Conservation (phyloP, 2,113 vertebrate genomes). For the Lagopus muta region DNA sequence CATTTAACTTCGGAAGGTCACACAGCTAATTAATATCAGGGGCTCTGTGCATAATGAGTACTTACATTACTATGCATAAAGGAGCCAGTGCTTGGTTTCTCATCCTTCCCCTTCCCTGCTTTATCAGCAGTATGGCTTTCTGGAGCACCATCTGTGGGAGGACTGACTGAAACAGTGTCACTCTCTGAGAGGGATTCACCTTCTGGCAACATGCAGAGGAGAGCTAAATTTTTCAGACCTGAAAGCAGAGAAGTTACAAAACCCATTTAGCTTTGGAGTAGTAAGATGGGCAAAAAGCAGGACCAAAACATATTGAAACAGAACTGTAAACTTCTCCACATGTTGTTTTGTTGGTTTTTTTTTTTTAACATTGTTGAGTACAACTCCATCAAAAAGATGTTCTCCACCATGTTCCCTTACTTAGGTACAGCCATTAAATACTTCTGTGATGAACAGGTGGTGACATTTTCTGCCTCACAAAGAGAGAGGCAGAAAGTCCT, state of each 20-base stretch:
- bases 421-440: not conserved
- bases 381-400: not conserved
- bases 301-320: not conserved
- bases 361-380: not conserved
- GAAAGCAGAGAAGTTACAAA: not conserved
- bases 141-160: not conserved
- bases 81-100: not conserved
- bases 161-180: constrained; percentile 58
- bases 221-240: constrained; percentile 90
- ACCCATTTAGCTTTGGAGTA: not conserved
- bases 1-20: not conserved
- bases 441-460: not conserved
- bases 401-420: not conserved
- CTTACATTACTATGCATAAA: constrained; percentile 34
- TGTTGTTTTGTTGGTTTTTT: not conserved
- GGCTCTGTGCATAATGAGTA: not conserved
- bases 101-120: not conserved
- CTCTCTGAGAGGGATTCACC: constrained; percentile 80
- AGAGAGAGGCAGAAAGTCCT: not conserved
- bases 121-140: constrained; percentile 39
- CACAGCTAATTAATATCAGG: not conserved
- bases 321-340: not conserved
- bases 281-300: not conserved
- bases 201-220: constrained; percentile 88
- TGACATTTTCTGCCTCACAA: not conserved